These are phyloP conservation scores for Melanerpes formicivorus DNA, from an alignment of 2,113 vertebrate species.

Conservation along the genomic window DNA sequence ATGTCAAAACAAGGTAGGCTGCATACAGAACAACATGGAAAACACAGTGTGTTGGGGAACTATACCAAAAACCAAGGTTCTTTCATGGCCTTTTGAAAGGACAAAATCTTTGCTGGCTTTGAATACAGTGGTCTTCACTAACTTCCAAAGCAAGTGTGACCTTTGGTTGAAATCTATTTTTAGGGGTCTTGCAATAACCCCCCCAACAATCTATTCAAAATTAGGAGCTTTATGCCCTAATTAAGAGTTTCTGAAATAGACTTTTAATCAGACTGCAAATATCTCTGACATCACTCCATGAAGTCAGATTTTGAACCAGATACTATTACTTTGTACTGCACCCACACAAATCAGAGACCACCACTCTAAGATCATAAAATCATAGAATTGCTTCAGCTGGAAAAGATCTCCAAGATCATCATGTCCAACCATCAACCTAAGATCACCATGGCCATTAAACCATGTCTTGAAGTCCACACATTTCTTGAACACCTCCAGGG, in stretches of 20 bases:
- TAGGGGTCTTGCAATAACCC: background rate
- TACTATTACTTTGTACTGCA: accelerated
- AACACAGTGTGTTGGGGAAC: background rate
- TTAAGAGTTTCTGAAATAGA: background rate
- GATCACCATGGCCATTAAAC: too few species aligned
- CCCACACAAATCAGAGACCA: background rate
- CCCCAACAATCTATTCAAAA: background rate
- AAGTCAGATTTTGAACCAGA: background rate
- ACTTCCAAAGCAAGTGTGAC: background rate
- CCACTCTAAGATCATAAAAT: background rate
- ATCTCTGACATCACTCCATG: background rate
- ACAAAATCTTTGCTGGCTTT: background rate
- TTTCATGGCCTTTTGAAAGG: background rate
- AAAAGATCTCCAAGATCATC: too few species aligned
- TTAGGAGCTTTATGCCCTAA: background rate
- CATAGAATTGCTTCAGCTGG: too few species aligned
- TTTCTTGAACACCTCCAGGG: too few species aligned
- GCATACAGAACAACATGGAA: background rate
- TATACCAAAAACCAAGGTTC: background rate
- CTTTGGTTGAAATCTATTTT: background rate
- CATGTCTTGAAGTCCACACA: too few species aligned
- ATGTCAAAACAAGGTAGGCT: slow-evolving; percentile 22
- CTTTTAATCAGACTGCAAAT: background rate
- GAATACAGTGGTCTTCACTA: accelerated
- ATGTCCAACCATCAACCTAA: too few species aligned